phyloP scores from a whole-genome alignment of 2,797 vertebrate genomes.

The Malacoraja senta region DNA sequence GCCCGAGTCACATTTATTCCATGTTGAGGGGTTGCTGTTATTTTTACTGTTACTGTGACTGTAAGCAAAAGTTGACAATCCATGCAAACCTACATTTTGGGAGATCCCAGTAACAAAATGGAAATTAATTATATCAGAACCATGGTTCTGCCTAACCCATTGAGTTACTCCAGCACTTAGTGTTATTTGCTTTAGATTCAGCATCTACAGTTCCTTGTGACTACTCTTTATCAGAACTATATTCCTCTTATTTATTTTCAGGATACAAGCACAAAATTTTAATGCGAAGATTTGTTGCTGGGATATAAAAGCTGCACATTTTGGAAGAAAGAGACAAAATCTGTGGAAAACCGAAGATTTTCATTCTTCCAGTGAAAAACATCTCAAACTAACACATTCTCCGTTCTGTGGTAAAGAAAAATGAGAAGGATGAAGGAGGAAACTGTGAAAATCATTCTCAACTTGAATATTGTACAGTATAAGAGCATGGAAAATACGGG shows the following conservation, averaged over 20 bases:
- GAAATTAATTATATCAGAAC: background rate
- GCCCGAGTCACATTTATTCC: background rate
- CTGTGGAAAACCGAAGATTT: background rate
- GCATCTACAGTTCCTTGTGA: too few species aligned
- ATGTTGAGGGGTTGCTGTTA: background rate
- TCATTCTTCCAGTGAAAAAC: background rate
- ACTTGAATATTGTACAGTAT: background rate
- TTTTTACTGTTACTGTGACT: background rate
- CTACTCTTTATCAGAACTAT: too few species aligned
- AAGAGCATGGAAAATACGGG: background rate
- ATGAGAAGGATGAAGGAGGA: too few species aligned
- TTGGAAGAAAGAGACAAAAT: background rate
- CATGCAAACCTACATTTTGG: background rate
- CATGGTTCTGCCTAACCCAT: background rate
- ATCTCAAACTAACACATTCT: background rate
- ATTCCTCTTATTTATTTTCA: background rate
- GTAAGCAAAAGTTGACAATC: background rate
- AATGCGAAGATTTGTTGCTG: background rate
- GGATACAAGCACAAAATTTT: background rate
- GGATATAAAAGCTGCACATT: background rate
- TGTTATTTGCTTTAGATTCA: too few species aligned
- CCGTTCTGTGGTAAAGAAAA: background rate
- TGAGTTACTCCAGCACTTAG: too few species aligned
- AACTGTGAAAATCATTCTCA: conserved; percentile 1
- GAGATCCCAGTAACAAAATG: background rate